Percentiles rank a stretch among this genome's conserved stretches.
Evolutionary conservation across 2,113 vertebrate species (phyloP).

Genomic region (Elachura formosa): DNA sequence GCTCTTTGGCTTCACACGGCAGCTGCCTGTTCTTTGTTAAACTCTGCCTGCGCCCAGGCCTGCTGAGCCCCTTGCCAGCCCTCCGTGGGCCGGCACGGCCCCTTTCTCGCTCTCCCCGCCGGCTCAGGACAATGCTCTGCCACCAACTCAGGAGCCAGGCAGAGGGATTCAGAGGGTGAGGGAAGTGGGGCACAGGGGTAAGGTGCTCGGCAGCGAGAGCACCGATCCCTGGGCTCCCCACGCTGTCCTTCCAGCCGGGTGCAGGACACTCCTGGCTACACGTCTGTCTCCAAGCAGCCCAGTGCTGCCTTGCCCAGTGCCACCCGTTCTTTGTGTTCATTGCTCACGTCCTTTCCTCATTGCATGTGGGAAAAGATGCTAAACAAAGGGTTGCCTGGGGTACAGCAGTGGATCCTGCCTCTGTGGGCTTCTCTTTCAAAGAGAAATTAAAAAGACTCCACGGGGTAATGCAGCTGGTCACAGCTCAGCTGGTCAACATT

Average conservation of each 20-base stretch:
- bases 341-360: accelerated
- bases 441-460: not conserved
- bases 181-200: not conserved
- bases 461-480: accelerated
- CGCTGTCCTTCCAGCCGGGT: accelerated
- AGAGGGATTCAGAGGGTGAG: not conserved
- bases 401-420: not conserved
- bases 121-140: not conserved
- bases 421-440: not conserved
- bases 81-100: accelerated
- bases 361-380: not conserved
- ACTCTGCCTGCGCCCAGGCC: not conserved
- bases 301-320: not conserved
- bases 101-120: accelerated
- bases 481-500: not conserved
- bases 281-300: not conserved
- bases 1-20: not conserved
- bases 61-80: not conserved
- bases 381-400: not conserved
- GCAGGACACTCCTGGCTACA: not conserved
- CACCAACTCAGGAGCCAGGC: not conserved
- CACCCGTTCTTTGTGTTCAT: too few relatives aligned
- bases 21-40: not conserved
- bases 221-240: not conserved
- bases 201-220: not conserved